Percentiles rank a stretch among this genome's conserved stretches.
Evolutionary conservation across 2,888 invertebrate genomes (phyloP).

Genomic region (Luperina testacea): DNA sequence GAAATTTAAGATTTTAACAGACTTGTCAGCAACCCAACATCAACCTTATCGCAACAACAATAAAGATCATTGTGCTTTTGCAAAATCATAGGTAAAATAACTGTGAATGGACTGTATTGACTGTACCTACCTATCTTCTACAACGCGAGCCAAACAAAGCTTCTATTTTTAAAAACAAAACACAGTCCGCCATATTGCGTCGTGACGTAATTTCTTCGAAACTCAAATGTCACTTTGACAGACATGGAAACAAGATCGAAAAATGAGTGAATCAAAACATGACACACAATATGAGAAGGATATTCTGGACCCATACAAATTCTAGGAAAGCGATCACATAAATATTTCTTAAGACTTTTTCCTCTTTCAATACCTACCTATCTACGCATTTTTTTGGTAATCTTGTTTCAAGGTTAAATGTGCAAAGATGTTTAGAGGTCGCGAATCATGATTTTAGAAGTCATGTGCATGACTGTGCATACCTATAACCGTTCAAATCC

Average conservation of each 20-base stretch:
- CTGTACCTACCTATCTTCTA: background rate
- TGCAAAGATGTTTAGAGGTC: slow-evolving; percentile 28
- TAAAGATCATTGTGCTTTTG: background rate
- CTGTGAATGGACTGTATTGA: background rate
- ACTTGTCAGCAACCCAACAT: background rate
- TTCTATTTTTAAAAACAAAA: slow-evolving; percentile 39
- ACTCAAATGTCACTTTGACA: slow-evolving; percentile 63
- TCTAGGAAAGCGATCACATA: slow-evolving; percentile 60
- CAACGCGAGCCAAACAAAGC: slow-evolving; percentile 14
- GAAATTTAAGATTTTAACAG: background rate
- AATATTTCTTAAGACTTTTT: slow-evolving; percentile 56
- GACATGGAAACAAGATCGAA: slow-evolving; percentile 50
- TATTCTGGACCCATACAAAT: slow-evolving; percentile 44
- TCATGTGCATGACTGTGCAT: background rate
- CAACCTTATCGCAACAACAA: background rate
- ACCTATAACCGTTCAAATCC: background rate
- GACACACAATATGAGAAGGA: slow-evolving; percentile 61
- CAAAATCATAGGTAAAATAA: background rate
- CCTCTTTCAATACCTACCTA: slow-evolving; percentile 62
- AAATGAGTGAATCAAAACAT: slow-evolving; percentile 55
- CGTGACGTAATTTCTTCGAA: slow-evolving; percentile 60
- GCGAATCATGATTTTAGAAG: slow-evolving; percentile 15
- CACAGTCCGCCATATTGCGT: slow-evolving; percentile 25
- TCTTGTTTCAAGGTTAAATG: slow-evolving; percentile 50
- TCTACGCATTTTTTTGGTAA: slow-evolving; percentile 41